A percentile compares a stretch with the other conserved stretches of the same genome.
Conservation (phyloP, 2,888 invertebrate species). For the Loripinus fragilis region DNA sequence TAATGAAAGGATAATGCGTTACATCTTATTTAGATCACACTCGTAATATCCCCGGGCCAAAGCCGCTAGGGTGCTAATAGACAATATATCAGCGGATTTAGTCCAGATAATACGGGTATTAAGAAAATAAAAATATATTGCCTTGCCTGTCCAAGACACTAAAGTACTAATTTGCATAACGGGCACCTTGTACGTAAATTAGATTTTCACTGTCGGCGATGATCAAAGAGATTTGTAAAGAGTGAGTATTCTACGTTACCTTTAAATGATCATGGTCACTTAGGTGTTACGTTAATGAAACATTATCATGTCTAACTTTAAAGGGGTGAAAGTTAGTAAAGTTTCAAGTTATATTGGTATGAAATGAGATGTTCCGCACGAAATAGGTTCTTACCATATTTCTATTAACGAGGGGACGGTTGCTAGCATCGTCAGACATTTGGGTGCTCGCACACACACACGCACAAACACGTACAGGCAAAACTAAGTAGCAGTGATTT, state of each 20-base stretch:
- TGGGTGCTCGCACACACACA: too few species aligned
- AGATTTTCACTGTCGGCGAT: constrained; percentile 1
- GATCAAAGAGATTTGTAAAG: constrained; percentile 20
- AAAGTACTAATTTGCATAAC: constrained; percentile 15
- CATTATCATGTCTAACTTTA: constrained; percentile 4
- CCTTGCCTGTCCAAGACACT: background rate
- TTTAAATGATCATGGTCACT: constrained; percentile 10
- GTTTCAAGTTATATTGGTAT: constrained; percentile 1
- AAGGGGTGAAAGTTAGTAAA: constrained; percentile 11
- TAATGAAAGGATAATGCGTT: constrained; percentile 15
- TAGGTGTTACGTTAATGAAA: constrained; percentile 18
- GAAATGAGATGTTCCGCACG: too few species aligned
- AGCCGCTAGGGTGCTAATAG: constrained; percentile 2
- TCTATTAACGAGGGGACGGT: too few species aligned
- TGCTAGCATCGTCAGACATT: too few species aligned
- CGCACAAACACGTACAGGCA: too few species aligned
- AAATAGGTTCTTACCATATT: too few species aligned
- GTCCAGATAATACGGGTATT: background rate
- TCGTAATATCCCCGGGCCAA: background rate
- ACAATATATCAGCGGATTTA: constrained; percentile 1
- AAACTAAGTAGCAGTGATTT: too few species aligned
- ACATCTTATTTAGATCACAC: constrained; percentile 7
- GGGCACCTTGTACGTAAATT: constrained; percentile 6
- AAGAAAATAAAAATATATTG: constrained; percentile 16
- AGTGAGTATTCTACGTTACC: background rate